Percentiles rank a stretch among this genome's conserved stretches.
Evolutionary conservation across 1,140 invertebrate genomes (phyloP).

Genomic region (Coelopa frigida): DNA sequence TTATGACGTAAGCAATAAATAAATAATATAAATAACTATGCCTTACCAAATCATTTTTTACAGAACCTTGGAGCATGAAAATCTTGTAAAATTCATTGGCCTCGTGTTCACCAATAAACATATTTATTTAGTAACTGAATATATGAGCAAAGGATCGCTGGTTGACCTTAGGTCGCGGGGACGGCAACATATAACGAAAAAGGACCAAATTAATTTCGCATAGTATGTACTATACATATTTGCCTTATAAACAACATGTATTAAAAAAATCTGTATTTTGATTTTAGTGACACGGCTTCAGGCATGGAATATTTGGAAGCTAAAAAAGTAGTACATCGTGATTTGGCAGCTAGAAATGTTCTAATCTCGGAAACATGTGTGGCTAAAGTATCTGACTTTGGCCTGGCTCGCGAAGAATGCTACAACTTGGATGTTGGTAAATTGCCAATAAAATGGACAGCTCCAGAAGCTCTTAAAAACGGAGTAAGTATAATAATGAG

Average conservation of each 20-base stretch:
- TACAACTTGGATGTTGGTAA: slow-evolving; percentile 74
- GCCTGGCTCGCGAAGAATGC: slow-evolving; percentile 82
- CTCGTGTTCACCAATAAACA: slow-evolving; percentile 81
- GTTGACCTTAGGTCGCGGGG: slow-evolving; percentile 94
- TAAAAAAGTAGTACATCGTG: slow-evolving; percentile 92
- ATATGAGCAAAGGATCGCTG: slow-evolving; percentile 97
- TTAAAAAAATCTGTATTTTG: not conserved
- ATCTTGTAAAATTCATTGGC: slow-evolving; percentile 93
- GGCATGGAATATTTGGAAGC: slow-evolving; percentile 99
- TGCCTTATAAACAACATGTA: not conserved
- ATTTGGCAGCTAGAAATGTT: slow-evolving; percentile 97
- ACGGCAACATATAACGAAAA: slow-evolving; percentile 89
- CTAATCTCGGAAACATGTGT: slow-evolving; percentile 88
- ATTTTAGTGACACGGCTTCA: slow-evolving; percentile 82
- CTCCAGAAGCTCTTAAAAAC: slow-evolving; percentile 93
- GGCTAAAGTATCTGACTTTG: slow-evolving; percentile 99
- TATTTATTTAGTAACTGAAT: slow-evolving; percentile 95
- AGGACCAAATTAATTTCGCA: slow-evolving; percentile 97
- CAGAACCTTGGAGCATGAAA: slow-evolving; percentile 88
- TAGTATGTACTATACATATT: slow-evolving; percentile 56
- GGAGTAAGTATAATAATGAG: slow-evolving; percentile 60
- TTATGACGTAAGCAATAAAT: slow-evolving; percentile 97
- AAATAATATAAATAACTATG: too few relatives aligned
- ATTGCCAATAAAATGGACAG: slow-evolving; percentile 99
- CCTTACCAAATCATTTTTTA: too few relatives aligned